phyloP scores from a whole-genome alignment of 2,888 invertebrate species.

The Lysandra coridon region DNA sequence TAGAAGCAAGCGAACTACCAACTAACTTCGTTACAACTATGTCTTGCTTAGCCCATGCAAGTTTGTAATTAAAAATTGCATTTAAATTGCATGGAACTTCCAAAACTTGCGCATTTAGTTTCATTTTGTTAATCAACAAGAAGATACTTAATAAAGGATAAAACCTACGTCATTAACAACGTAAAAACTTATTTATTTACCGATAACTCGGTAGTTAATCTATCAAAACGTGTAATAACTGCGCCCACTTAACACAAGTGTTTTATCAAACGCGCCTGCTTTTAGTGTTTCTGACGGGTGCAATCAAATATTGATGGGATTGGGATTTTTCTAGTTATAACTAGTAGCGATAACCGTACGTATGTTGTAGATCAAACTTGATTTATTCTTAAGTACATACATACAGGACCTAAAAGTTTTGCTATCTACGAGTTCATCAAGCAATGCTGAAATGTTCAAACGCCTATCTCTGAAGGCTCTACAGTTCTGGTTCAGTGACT shows the following conservation, averaged over 20 bases:
- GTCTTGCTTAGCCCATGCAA: no score
- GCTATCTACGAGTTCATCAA: no score
- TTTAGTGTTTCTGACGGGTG: neutral
- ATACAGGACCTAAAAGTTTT: neutral
- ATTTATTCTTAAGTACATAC: neutral
- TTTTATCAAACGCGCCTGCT: neutral
- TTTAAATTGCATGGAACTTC: no score
- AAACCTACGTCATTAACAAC: neutral
- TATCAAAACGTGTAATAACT: neutral
- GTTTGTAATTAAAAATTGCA: no score
- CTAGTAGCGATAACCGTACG: no score
- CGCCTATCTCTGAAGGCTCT: no score
- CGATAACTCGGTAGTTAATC: neutral
- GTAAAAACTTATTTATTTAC: neutral
- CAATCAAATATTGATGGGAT: neutral
- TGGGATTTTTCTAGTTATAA: neutral
- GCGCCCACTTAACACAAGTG: neutral
- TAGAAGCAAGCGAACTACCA: no score
- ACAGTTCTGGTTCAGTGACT: no score
- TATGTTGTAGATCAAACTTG: neutral
- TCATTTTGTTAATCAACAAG: neutral
- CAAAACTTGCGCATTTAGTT: neutral
- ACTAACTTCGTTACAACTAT: no score
- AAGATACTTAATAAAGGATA: neutral
- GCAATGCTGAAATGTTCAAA: no score